These are phyloP conservation scores for Carcharodon carcharias DNA, from an alignment of 2,797 vertebrate species.

Conservation along the genomic window DNA sequence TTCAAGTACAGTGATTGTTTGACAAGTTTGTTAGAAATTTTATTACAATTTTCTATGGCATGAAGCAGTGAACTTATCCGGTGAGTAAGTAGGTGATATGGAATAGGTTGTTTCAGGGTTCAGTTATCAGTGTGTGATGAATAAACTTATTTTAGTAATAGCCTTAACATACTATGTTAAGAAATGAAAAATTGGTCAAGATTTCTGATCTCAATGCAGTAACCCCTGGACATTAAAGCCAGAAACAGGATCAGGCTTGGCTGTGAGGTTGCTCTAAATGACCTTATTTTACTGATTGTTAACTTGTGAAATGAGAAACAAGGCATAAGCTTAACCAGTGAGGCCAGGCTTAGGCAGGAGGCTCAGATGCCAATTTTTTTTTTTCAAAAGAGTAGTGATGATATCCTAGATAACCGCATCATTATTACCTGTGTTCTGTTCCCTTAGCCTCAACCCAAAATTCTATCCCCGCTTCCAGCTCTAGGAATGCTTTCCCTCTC, in stretches of 20 bases:
- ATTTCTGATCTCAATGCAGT: not conserved
- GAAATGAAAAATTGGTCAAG: not conserved
- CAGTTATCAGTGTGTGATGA: not conserved
- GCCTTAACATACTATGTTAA: not conserved
- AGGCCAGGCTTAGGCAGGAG: not conserved
- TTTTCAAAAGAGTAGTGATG: not conserved
- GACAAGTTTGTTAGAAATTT: not conserved
- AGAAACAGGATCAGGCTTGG: not conserved
- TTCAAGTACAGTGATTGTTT: not conserved
- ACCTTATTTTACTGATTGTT: not conserved
- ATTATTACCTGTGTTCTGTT: not conserved
- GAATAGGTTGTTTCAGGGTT: not conserved
- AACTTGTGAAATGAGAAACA: not conserved
- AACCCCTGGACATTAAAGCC: not conserved
- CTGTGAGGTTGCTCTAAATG: not conserved
- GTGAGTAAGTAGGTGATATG: not conserved
- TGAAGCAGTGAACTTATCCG: not conserved
- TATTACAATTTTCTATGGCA: not conserved
- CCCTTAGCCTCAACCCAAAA: no score
- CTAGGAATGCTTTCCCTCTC: not conserved
- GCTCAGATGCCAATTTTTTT: not conserved
- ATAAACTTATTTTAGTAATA: not conserved
- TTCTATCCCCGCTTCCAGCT: not conserved
- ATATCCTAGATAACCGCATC: not conserved
- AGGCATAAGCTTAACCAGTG: not conserved